phyloP scores from a whole-genome alignment of 2,888 invertebrate species.

The Eledone cirrhosa region DNA sequence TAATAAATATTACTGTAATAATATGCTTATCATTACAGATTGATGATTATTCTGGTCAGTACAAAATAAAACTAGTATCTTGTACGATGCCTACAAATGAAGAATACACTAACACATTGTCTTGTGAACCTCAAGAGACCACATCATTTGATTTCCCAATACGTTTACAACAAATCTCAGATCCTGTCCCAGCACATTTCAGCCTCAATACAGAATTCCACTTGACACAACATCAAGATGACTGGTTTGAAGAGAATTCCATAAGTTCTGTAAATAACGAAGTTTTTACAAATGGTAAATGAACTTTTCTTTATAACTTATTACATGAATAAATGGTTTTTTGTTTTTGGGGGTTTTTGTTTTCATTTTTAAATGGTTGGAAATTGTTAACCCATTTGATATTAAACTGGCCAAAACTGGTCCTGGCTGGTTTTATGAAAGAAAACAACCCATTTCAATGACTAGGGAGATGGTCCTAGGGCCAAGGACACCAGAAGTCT shows the following conservation, averaged over 20 bases:
- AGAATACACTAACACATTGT: conserved; percentile 50
- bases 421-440: too few relatives aligned
- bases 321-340: too few relatives aligned
- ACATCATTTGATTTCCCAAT: conserved; percentile 64
- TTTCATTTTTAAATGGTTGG: too few relatives aligned
- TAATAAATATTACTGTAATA: too few relatives aligned
- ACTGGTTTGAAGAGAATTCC: conserved; percentile 60
- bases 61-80: conserved; percentile 61
- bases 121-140: conserved; percentile 60
- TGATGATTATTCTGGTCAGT: conserved; percentile 64
- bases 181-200: conserved; percentile 63
- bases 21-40: conserved; percentile 47
- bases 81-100: conserved; percentile 58
- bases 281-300: conserved; percentile 60
- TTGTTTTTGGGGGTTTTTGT: too few relatives aligned
- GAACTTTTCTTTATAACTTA: neutral
- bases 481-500: too few relatives aligned
- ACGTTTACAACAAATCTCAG: conserved; percentile 66
- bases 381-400: too few relatives aligned
- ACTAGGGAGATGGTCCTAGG: too few relatives aligned
- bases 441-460: too few relatives aligned
- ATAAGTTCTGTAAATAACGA: conserved; percentile 50
- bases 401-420: too few relatives aligned
- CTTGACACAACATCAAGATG: conserved; percentile 56
- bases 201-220: conserved; percentile 63